Evolutionary conservation across 2,888 invertebrate genomes (phyloP).

Genomic region (Meandrusa payeni): DNA sequence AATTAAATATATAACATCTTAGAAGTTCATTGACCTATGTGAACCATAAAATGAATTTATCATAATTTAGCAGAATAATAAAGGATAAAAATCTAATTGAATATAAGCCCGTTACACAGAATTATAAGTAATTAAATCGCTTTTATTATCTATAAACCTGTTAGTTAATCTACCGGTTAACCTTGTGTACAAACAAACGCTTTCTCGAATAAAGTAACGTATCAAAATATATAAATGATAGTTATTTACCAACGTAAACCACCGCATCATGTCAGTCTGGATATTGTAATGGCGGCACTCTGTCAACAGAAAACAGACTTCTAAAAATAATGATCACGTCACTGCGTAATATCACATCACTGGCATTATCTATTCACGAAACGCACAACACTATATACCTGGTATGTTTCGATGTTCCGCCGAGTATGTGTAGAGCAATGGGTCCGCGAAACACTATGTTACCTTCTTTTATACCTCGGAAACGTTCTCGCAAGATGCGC

Average conservation of each 20-base stretch:
- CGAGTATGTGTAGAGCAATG: constrained; percentile 64
- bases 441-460: constrained; percentile 61
- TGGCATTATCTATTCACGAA: constrained; percentile 18
- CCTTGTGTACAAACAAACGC: no score
- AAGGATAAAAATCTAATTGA: no score
- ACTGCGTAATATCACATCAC: constrained; percentile 36
- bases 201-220: no score
- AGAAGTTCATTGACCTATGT: no score
- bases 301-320: constrained; percentile 70
- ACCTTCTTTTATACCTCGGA: constrained; percentile 79
- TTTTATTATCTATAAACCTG: background rate
- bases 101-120: no score
- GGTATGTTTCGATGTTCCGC: constrained; percentile 32
- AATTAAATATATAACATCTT: no score
- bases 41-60: no score
- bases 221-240: background rate
- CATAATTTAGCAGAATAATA: no score
- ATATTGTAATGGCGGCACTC: constrained; percentile 50
- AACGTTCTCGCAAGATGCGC: constrained; percentile 71
- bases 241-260: constrained; percentile 62
- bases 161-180: no score
- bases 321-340: constrained; percentile 31
- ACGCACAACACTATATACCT: constrained; percentile 32
- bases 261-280: constrained; percentile 57
- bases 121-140: no score